Conservation (phyloP, 1,140 invertebrate species). For the Tetramorium parvispinum region DNA sequence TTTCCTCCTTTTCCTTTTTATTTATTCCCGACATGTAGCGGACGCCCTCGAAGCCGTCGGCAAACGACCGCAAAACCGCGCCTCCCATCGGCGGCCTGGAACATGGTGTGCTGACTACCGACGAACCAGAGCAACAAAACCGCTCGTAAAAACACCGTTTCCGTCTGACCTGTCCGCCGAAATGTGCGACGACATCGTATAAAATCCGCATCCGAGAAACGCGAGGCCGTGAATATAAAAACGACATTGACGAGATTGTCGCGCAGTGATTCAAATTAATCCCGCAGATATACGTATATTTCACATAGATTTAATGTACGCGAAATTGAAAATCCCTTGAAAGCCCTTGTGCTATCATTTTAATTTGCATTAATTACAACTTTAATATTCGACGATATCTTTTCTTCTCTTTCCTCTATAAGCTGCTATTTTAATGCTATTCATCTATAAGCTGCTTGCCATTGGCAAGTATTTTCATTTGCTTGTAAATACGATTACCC, state of each 20-base stretch:
- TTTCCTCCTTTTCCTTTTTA: conserved; percentile 44
- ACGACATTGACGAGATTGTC: neutral
- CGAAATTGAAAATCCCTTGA: neutral
- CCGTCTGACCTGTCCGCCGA: neutral
- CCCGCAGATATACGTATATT: neutral
- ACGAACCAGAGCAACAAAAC: neutral
- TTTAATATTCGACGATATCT: neutral
- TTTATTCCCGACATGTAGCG: conserved; percentile 10
- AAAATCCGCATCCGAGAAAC: neutral
- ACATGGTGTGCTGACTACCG: conserved; percentile 10
- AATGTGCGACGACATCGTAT: neutral
- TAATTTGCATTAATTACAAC: neutral
- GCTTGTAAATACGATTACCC: conserved; percentile 26
- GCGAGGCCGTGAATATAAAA: neutral
- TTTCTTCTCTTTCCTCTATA: neutral
- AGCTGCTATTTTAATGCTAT: too few species aligned
- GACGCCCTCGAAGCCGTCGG: conserved; percentile 25
- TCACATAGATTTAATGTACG: neutral
- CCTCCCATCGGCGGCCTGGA: neutral
- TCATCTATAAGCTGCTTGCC: neutral
- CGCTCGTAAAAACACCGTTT: conserved; percentile 19
- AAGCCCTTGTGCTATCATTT: neutral
- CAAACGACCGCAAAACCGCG: conserved; percentile 46
- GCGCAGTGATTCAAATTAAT: neutral
- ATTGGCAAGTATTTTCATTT: conserved; percentile 1